These are phyloP conservation scores for Thecocarcelia acutangulata DNA, from an alignment of 2,888 invertebrate genomes.

Conservation along the genomic window DNA sequence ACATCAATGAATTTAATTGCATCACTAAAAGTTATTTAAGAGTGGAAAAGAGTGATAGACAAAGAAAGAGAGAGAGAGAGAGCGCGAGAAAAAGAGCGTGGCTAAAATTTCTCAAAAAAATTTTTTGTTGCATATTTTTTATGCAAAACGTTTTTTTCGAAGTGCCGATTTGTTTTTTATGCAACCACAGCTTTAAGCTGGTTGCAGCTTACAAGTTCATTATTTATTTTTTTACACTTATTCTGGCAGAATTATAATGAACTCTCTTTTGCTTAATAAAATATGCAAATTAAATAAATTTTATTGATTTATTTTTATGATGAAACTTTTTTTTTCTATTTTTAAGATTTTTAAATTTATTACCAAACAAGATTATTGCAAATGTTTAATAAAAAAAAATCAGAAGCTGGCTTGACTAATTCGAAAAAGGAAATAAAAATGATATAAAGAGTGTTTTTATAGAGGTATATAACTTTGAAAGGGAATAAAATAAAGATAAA, in stretches of 20 bases:
- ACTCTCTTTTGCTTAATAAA: constrained; percentile 19
- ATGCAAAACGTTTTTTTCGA: neutral
- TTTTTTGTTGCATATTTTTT: constrained; percentile 13
- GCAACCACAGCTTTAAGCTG: neutral
- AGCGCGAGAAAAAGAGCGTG: neutral
- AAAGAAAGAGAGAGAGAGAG: neutral
- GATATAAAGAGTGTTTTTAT: no score
- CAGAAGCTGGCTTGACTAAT: no score
- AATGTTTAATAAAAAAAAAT: no score
- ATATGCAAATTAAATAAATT: constrained; percentile 58
- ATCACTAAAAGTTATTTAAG: constrained; percentile 23
- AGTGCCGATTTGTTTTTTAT: neutral
- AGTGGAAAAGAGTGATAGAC: neutral
- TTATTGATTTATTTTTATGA: constrained; percentile 49
- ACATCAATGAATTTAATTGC: constrained; percentile 80
- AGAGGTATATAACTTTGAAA: no score
- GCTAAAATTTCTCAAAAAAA: constrained; percentile 13
- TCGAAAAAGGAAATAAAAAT: no score
- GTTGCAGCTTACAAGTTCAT: neutral
- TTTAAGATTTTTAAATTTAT: neutral
- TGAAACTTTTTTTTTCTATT: neutral
- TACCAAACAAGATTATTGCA: no score
- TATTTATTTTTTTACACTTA: no score
- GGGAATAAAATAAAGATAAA: no score
- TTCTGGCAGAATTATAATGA: constrained; percentile 8